Conservation (phyloP, 1,140 invertebrate genomes). For the Mizuhopecten yessoensis region DNA sequence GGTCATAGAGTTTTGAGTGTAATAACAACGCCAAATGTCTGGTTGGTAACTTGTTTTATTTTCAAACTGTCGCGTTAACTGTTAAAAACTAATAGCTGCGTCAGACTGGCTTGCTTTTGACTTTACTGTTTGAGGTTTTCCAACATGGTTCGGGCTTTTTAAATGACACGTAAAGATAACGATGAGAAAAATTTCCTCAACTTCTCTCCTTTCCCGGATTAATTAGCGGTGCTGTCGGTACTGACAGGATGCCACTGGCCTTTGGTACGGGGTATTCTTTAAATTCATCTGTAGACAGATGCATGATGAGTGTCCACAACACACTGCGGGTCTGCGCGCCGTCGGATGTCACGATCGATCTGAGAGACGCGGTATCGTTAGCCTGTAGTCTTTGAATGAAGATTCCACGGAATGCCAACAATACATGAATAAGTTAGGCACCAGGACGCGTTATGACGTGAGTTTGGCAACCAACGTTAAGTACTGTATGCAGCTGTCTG, state of each 20-base stretch:
- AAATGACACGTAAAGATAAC: neutral
- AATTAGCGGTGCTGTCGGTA: neutral
- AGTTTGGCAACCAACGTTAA: neutral
- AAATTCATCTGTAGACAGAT: neutral
- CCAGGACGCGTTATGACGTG: neutral
- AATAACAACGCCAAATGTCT: neutral
- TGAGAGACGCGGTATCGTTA: neutral
- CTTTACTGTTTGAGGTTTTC: neutral
- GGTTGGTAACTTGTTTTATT: neutral
- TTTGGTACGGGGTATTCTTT: neutral
- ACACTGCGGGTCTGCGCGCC: neutral
- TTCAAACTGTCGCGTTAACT: neutral
- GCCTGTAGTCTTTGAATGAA: neutral
- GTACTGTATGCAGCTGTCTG: neutral
- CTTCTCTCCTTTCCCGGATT: neutral
- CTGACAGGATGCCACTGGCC: neutral
- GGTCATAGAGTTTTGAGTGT: neutral
- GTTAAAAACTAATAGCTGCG: neutral
- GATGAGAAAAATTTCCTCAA: neutral
- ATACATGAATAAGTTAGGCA: neutral
- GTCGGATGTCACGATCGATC: neutral
- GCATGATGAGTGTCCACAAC: neutral
- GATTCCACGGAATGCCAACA: neutral
- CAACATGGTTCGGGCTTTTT: neutral
- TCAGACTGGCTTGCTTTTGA: neutral